A percentile compares a stretch with the other conserved stretches of the same genome.
Evolutionary conservation across 1,140 invertebrate genomes (phyloP).

Genomic region (Drosophila ironensis): DNA sequence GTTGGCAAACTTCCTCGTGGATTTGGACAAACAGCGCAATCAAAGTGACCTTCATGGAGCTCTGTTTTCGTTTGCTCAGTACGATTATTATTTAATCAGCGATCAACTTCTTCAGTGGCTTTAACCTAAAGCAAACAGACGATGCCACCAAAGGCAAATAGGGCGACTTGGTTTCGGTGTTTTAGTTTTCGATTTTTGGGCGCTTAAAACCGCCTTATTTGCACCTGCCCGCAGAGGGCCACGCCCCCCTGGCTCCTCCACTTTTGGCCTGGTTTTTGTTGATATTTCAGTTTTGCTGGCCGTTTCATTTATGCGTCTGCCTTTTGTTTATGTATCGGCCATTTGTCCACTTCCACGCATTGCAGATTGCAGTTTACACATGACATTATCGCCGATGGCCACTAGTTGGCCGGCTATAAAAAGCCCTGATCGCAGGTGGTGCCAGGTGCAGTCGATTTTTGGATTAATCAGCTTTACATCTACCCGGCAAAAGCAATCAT

Average conservation of each 20-base stretch:
- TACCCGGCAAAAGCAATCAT: slow-evolving; percentile 42
- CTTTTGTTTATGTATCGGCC: slow-evolving; percentile 69
- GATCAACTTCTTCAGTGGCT: slow-evolving; percentile 45
- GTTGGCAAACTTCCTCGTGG: slow-evolving; percentile 11
- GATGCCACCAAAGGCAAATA: slow-evolving; percentile 33
- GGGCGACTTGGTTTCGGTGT: slow-evolving; percentile 25
- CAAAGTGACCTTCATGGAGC: slow-evolving; percentile 13
- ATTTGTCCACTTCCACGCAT: slow-evolving; percentile 47
- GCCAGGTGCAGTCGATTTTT: slow-evolving; percentile 66
- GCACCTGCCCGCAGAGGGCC: slow-evolving; percentile 1
- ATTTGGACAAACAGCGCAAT: slow-evolving; percentile 8
- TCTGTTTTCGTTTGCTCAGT: slow-evolving; percentile 23
- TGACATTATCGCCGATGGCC: slow-evolving; percentile 56
- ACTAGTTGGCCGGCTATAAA: slow-evolving; percentile 51
- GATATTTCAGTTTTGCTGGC: slow-evolving; percentile 26
- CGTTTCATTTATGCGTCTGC: slow-evolving; percentile 51
- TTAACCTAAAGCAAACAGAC: slow-evolving; percentile 13
- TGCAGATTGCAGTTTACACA: slow-evolving; percentile 73
- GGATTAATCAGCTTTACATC: slow-evolving; percentile 59
- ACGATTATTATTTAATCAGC: slow-evolving; percentile 40
- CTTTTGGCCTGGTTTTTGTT: slow-evolving; percentile 36
- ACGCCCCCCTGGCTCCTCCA: slow-evolving; percentile 1
- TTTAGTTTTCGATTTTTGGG: slow-evolving; percentile 16
- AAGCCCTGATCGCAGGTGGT: slow-evolving; percentile 26
- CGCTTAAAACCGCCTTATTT: slow-evolving; percentile 4